These are phyloP conservation scores for Drosophila kambysellisi DNA, from an alignment of 2,888 invertebrate genomes.

Conservation along the genomic window DNA sequence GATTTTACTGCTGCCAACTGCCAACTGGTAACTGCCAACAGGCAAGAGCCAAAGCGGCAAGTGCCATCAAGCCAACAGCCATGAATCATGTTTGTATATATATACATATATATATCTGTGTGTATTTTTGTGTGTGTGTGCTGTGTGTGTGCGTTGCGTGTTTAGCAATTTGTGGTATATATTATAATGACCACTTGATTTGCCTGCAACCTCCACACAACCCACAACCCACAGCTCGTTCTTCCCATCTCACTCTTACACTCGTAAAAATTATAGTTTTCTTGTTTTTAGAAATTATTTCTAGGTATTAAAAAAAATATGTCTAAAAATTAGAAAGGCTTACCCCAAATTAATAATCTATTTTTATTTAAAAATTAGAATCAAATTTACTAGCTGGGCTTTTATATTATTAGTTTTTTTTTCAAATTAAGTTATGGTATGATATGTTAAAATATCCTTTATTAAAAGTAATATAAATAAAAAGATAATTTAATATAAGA, in stretches of 20 bases:
- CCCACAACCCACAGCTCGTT: slow-evolving; percentile 4
- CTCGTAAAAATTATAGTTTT: neutral
- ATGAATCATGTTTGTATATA: slow-evolving; percentile 66
- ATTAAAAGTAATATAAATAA: too few relatives aligned
- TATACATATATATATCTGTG: neutral
- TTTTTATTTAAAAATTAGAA: neutral
- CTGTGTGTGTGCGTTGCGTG: slow-evolving; percentile 57
- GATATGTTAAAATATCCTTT: neutral
- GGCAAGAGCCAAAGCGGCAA: slow-evolving; percentile 41
- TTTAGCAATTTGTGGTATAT: slow-evolving; percentile 76
- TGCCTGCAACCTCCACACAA: slow-evolving; percentile 45
- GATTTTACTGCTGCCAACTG: slow-evolving; percentile 60
- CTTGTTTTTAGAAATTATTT: neutral
- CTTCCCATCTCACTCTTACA: slow-evolving; percentile 25
- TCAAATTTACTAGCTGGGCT: neutral
- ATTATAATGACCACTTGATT: slow-evolving; percentile 78
- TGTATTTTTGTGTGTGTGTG: slow-evolving; percentile 12
- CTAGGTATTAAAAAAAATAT: neutral
- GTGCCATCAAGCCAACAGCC: slow-evolving; percentile 57
- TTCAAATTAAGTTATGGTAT: neutral
- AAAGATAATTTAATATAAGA: too few relatives aligned
- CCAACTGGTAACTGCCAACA: slow-evolving; percentile 29
- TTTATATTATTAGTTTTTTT: neutral
- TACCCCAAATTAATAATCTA: neutral
- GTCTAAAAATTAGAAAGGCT: neutral